Evolutionary conservation across 1,140 invertebrate species (phyloP).

Genomic region (Solen grandis): DNA sequence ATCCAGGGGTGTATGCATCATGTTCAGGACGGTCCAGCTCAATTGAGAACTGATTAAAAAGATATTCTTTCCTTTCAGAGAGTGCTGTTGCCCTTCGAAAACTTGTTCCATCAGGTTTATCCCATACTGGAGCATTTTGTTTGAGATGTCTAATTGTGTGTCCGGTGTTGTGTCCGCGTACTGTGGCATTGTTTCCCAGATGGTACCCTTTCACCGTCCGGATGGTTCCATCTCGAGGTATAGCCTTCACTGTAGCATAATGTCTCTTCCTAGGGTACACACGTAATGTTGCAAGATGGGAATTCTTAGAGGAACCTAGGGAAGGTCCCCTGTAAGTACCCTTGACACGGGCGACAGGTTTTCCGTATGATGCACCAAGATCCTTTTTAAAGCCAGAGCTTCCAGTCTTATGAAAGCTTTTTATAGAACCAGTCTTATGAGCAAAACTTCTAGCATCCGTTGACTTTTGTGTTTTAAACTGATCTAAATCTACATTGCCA

Average conservation of each 20-base stretch:
- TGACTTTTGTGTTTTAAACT: not conserved
- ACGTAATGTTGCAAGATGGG: slow-evolving; percentile 33
- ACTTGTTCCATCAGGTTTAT: slow-evolving; percentile 1
- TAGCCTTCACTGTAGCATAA: slow-evolving; percentile 36
- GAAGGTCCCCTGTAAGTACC: not conserved
- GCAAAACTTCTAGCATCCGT: not conserved
- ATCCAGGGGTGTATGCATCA: slow-evolving; percentile 70
- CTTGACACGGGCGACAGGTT: not conserved
- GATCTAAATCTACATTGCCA: not conserved
- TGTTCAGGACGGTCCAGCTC: slow-evolving; percentile 66
- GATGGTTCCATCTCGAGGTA: slow-evolving; percentile 14
- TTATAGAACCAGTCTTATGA: not conserved
- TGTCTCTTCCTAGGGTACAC: not conserved
- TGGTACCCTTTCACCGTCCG: slow-evolving; percentile 46
- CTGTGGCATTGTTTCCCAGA: slow-evolving; percentile 40
- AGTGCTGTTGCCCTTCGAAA: slow-evolving; percentile 14
- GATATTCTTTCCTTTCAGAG: slow-evolving; percentile 63
- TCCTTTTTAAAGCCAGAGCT: not conserved
- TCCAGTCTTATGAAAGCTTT: not conserved
- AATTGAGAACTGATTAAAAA: slow-evolving; percentile 71
- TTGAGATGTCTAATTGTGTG: slow-evolving; percentile 21
- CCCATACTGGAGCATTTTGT: not conserved
- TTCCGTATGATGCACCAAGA: not conserved
- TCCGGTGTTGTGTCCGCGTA: slow-evolving; percentile 35
- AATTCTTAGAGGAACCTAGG: not conserved